These are phyloP conservation scores for Perognathus longimembris DNA, from an alignment of 2,113 vertebrate species.

Conservation along the genomic window DNA sequence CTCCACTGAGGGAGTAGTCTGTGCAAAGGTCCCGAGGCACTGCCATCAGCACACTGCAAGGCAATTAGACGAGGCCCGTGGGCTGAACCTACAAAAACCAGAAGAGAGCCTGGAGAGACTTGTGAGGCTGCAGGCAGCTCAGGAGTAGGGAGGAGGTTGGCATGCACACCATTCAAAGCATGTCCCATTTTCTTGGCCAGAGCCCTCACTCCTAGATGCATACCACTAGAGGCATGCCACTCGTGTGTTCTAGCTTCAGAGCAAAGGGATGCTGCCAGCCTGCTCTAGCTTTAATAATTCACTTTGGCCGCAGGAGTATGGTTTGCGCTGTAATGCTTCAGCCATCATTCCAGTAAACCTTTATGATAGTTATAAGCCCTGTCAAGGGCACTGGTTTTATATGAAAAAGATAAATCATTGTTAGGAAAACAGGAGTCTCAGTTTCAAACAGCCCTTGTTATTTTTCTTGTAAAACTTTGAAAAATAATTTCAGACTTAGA, in stretches of 20 bases:
- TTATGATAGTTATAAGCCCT: not conserved
- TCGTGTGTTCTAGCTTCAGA: not conserved
- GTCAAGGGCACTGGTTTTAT: slow-evolving; percentile 50
- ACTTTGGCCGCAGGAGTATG: not conserved
- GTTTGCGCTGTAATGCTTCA: not conserved
- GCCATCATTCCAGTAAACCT: slow-evolving; percentile 30
- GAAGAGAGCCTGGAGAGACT: not conserved
- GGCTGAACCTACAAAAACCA: rapidly evolving
- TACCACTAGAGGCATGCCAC: rapidly evolving
- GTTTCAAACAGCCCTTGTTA: slow-evolving; percentile 32
- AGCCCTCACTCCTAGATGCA: not conserved
- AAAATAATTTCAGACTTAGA: not conserved
- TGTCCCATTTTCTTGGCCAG: rapidly evolving
- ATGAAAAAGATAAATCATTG: slow-evolving; percentile 49
- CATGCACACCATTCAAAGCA: not conserved
- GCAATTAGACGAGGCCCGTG: not conserved
- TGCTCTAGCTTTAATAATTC: not conserved
- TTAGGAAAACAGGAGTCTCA: slow-evolving; percentile 24
- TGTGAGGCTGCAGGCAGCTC: not conserved
- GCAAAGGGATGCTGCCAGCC: not conserved
- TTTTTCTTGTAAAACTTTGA: slow-evolving; percentile 41
- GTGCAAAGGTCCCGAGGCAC: rapidly evolving
- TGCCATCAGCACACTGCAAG: not conserved
- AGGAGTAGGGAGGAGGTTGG: not conserved
- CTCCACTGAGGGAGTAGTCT: not conserved